Conservation (phyloP, 64 coral and sea anemone genomes). For the Montipora foliosa region DNA sequence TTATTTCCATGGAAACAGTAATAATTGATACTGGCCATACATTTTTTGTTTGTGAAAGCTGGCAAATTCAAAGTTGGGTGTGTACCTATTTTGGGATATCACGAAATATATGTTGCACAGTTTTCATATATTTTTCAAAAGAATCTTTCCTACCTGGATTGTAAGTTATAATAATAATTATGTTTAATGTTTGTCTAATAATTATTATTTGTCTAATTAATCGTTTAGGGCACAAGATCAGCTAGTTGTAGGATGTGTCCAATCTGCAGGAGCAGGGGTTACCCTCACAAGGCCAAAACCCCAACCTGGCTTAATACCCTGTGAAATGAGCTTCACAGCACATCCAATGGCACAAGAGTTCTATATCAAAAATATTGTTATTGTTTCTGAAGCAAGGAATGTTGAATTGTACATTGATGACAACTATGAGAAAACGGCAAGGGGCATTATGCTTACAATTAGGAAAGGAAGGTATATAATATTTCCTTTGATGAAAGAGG, state of each 20-base stretch:
- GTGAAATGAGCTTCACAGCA: conserved; percentile 95
- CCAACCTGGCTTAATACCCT: conserved; percentile 77
- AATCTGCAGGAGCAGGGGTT: conserved; percentile 88
- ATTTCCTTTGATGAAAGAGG: background rate
- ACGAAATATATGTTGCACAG: too few species aligned
- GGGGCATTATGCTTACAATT: conserved; percentile 96
- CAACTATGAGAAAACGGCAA: conserved; percentile 91
- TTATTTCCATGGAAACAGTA: too few species aligned
- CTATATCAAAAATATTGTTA: conserved; percentile 95
- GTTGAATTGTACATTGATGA: conserved; percentile 96
- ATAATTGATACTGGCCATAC: too few species aligned
- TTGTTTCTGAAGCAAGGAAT: conserved; percentile 98
- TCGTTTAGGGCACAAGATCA: conserved; percentile 89
- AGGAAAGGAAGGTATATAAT: conserved; percentile 83
- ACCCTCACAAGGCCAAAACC: conserved; percentile 72
- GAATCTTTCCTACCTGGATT: too few species aligned
- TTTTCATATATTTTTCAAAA: too few species aligned
- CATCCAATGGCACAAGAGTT: conserved; percentile 96
- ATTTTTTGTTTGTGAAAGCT: too few species aligned
- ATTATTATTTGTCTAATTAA: too few species aligned
- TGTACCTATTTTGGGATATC: too few species aligned
- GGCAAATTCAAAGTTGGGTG: too few species aligned
- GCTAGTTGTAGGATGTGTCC: conserved; percentile 93
- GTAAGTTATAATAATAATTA: too few species aligned
- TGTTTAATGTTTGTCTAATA: too few species aligned